Conservation (phyloP, 1,140 invertebrate species). For the Drosophila nebulosa region DNA sequence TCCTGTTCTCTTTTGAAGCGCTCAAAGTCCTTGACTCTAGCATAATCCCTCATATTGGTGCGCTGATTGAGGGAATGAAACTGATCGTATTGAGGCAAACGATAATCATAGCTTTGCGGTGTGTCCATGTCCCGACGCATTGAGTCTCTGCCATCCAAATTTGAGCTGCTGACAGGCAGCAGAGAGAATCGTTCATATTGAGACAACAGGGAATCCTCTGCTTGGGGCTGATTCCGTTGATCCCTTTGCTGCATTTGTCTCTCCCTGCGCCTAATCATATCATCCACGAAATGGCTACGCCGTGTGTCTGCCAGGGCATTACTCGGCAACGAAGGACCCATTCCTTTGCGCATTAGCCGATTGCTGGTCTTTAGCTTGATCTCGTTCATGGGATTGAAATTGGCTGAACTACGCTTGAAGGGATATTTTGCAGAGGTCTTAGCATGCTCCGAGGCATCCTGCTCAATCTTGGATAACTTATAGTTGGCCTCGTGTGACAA, state of each 20-base stretch:
- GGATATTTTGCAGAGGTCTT: not conserved
- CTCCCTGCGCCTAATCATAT: slow-evolving; percentile 23
- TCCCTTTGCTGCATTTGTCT: slow-evolving; percentile 1
- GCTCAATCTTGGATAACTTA: slow-evolving; percentile 74
- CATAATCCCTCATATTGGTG: slow-evolving; percentile 24
- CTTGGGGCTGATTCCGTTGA: not conserved
- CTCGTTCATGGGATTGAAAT: slow-evolving; percentile 74
- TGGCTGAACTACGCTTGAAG: slow-evolving; percentile 39
- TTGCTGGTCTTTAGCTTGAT: slow-evolving; percentile 72
- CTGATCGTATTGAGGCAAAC: slow-evolving; percentile 29
- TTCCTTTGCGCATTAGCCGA: slow-evolving; percentile 60
- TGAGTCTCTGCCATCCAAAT: not conserved
- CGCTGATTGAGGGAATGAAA: slow-evolving; percentile 17
- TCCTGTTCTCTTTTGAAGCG: slow-evolving; percentile 28
- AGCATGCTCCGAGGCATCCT: slow-evolving; percentile 59
- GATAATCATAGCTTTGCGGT: slow-evolving; percentile 44
- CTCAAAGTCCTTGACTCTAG: slow-evolving; percentile 3
- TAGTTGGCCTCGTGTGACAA: slow-evolving; percentile 74
- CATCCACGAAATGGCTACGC: slow-evolving; percentile 22
- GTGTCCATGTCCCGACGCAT: slow-evolving; percentile 1
- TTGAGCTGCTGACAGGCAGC: not conserved
- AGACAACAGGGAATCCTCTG: not conserved
- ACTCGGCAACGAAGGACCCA: slow-evolving; percentile 69
- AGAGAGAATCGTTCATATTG: not conserved
- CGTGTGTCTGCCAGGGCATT: slow-evolving; percentile 39